A percentile compares a stretch with the other conserved stretches of the same genome.
phyloP scores from a whole-genome alignment of 1,140 invertebrate species.

The Drosophila ogumai region DNA sequence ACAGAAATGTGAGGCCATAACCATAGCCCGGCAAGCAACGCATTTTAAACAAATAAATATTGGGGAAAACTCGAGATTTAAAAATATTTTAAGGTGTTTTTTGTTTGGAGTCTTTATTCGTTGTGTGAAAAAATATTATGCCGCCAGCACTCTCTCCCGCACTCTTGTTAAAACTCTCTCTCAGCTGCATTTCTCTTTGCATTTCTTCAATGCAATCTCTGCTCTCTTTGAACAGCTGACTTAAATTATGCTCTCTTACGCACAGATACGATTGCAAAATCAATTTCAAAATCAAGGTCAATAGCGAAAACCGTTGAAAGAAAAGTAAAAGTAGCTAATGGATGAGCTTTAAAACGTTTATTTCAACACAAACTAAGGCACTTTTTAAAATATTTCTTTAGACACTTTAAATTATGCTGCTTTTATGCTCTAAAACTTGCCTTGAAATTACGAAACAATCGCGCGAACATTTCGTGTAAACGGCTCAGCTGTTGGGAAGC shows the following conservation, averaged over 20 bases:
- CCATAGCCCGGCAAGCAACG: slow-evolving; percentile 66
- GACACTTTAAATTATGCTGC: not conserved
- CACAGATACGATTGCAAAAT: slow-evolving; percentile 28
- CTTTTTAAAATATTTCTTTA: not conserved
- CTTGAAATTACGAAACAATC: slow-evolving; percentile 75
- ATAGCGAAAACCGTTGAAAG: slow-evolving; percentile 14
- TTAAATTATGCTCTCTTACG: slow-evolving; percentile 5
- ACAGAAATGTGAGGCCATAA: slow-evolving; percentile 68
- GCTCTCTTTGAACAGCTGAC: slow-evolving; percentile 37
- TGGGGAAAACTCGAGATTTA: not conserved
- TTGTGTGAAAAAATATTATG: slow-evolving; percentile 9
- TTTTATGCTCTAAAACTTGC: slow-evolving; percentile 50
- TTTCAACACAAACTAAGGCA: not conserved
- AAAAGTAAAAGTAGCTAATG: slow-evolving; percentile 24
- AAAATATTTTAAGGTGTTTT: not conserved
- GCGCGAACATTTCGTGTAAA: slow-evolving; percentile 65
- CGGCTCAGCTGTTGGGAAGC: slow-evolving; percentile 54
- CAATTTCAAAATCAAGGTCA: slow-evolving; percentile 48
- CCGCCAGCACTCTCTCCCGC: slow-evolving; percentile 12
- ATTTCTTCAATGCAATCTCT: slow-evolving; percentile 4
- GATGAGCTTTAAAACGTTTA: not conserved
- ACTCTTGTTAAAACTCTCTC: not conserved
- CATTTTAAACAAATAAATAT: slow-evolving; percentile 41
- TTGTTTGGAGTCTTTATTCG: slow-evolving; percentile 17
- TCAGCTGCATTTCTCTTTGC: slow-evolving; percentile 15